A percentile compares a stretch with the other conserved stretches of the same genome.
Evolutionary conservation across 2,888 invertebrate genomes (phyloP).

Genomic region (Drosophila phalerata): DNA sequence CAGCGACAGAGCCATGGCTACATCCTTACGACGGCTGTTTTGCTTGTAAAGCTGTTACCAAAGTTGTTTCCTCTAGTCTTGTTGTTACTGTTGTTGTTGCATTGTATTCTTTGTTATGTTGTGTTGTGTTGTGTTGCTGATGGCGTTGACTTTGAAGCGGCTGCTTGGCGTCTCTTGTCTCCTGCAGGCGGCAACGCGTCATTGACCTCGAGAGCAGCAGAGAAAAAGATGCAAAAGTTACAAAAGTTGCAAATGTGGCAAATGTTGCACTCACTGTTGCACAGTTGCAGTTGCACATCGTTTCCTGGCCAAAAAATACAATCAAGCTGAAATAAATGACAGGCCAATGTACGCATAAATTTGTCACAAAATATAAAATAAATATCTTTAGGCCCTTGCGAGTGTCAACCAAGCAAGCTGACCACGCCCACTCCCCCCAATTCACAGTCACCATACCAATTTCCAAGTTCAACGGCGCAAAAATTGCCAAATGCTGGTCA

Average conservation of each 20-base stretch:
- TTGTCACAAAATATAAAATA: conserved; percentile 33
- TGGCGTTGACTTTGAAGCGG: conserved; percentile 62
- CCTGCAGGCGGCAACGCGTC: conserved; percentile 54
- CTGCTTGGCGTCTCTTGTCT: conserved; percentile 50
- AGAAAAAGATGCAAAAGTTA: conserved; percentile 21
- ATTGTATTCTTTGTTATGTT: conserved; percentile 39
- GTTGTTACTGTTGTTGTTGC: conserved; percentile 32
- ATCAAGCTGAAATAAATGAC: conserved; percentile 60
- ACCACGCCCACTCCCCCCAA: conserved; percentile 25
- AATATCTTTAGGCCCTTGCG: conserved; percentile 23
- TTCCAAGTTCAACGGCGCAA: conserved; percentile 56
- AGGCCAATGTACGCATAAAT: conserved; percentile 71
- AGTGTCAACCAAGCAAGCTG: conserved; percentile 39
- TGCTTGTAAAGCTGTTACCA: conserved; percentile 48
- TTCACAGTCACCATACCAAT: conserved; percentile 11
- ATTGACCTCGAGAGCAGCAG: conserved; percentile 56
- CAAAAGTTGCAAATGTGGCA: conserved; percentile 12
- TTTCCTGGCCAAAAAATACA: conserved; percentile 40
- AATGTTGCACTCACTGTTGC: conserved; percentile 9
- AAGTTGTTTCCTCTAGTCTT: conserved; percentile 27
- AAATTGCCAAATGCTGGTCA: conserved; percentile 48
- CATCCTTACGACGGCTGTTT: conserved; percentile 46
- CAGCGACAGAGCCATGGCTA: conserved; percentile 24
- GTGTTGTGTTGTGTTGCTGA: conserved; percentile 40
- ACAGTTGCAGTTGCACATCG: conserved; percentile 18